Evolutionary conservation across 2,113 vertebrate genomes (phyloP).

Genomic region (Siphamia tubifer): DNA sequence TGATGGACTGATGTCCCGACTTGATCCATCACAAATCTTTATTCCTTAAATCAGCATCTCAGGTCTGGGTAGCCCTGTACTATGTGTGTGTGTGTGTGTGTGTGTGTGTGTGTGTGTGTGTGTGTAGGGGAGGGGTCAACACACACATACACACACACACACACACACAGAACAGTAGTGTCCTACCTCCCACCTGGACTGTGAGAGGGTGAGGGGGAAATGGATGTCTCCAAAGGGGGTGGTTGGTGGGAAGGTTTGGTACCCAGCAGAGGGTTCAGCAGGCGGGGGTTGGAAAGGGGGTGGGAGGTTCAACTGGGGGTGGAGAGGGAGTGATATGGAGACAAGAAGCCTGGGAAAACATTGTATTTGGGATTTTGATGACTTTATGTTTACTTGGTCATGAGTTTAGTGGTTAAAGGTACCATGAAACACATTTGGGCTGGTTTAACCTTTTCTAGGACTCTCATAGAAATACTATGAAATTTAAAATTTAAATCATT

Average conservation of each 20-base stretch:
- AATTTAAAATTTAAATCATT: no score
- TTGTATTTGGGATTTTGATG: no score
- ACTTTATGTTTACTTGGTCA: no score
- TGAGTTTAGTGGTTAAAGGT: no score
- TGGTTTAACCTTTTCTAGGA: no score
- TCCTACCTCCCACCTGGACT: conserved; percentile 49
- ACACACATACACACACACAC: conserved; percentile 12
- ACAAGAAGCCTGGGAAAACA: no score
- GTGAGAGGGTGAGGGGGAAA: conserved; percentile 8
- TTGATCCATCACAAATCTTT: no score
- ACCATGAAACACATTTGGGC: no score
- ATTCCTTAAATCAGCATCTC: no score
- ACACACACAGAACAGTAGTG: neutral
- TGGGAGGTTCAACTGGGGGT: conserved; percentile 11
- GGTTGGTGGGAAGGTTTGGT: neutral
- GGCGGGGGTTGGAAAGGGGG: neutral
- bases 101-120: neutral
- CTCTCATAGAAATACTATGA: no score
- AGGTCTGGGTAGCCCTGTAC: neutral
- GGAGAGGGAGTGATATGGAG: neutral
- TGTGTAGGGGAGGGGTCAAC: neutral
- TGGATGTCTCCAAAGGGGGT: conserved; percentile 22
- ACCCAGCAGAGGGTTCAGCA: conserved; percentile 46
- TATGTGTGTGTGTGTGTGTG: neutral
- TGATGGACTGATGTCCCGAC: no score